These are phyloP conservation scores for Rachycentron canadum DNA, from an alignment of 2,797 vertebrate species.

Conservation along the genomic window DNA sequence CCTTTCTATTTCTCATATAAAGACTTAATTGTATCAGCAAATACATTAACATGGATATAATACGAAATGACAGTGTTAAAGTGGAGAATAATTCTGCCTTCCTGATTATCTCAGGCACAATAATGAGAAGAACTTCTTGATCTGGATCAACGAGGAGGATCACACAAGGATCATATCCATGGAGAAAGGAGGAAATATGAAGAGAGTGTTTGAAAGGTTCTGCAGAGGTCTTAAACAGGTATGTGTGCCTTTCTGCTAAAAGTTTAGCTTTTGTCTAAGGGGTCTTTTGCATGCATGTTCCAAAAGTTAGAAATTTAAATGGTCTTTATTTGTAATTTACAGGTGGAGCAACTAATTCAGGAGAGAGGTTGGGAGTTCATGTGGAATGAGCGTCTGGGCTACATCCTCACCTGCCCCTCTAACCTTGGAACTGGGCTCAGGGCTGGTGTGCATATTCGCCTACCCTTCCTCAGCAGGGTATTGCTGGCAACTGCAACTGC, in stretches of 20 bases:
- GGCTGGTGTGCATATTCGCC: slow-evolving; percentile 91
- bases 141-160: slow-evolving; percentile 96
- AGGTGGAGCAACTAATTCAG: slow-evolving; percentile 93
- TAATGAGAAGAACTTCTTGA: slow-evolving; percentile 93
- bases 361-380: slow-evolving; percentile 96
- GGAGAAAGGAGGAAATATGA: slow-evolving; percentile 97
- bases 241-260: not conserved
- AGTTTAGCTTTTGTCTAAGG: too few relatives aligned
- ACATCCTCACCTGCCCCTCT: slow-evolving; percentile 93
- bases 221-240: slow-evolving; percentile 94
- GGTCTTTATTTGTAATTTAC: not conserved
- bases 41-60: not conserved
- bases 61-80: not conserved
- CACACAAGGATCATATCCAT: slow-evolving; percentile 96
- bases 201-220: slow-evolving; percentile 94
- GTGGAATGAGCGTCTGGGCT: slow-evolving; percentile 94
- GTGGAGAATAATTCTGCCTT: not conserved
- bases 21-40: not conserved
- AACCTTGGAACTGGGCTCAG: slow-evolving; percentile 94
- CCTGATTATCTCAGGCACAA: slow-evolving; percentile 87
- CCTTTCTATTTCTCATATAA: not conserved
- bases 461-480: slow-evolving; percentile 92
- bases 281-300: not conserved
- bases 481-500: not conserved
- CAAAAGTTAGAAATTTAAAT: not conserved